Evolutionary conservation across 2,797 vertebrate genomes (phyloP).

Genomic region (Dipus sagitta): DNA sequence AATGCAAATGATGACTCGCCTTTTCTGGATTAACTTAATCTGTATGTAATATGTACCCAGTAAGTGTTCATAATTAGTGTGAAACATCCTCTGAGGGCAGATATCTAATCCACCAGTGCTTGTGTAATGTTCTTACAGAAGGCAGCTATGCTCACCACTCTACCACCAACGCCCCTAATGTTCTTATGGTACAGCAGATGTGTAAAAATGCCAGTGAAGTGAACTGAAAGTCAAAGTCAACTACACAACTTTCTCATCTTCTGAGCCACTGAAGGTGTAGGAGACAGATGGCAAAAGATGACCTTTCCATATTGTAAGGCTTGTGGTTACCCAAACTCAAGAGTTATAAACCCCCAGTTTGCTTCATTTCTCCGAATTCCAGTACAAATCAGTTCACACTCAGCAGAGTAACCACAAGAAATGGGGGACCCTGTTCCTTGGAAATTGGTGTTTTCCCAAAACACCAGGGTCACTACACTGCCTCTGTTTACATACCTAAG

Average conservation of each 20-base stretch:
- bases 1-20: background rate
- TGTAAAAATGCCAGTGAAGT: background rate
- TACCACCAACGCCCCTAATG: background rate
- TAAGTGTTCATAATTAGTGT: background rate
- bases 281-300: background rate
- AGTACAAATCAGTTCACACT: background rate
- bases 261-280: background rate
- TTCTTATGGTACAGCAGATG: background rate
- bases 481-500: background rate
- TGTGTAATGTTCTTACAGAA: background rate
- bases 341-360: background rate
- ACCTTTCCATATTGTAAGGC: background rate
- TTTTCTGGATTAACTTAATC: background rate
- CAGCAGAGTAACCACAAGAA: background rate
- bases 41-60: background rate
- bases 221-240: slow-evolving; percentile 15
- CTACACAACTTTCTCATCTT: background rate
- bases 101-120: background rate
- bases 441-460: slow-evolving; percentile 29
- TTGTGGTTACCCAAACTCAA: background rate
- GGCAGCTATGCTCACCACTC: too few species aligned
- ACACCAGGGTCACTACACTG: background rate
- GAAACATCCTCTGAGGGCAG: background rate
- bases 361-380: background rate
- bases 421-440: background rate